These are phyloP conservation scores for Tethea ocularis DNA, from an alignment of 2,888 invertebrate species.

Conservation along the genomic window DNA sequence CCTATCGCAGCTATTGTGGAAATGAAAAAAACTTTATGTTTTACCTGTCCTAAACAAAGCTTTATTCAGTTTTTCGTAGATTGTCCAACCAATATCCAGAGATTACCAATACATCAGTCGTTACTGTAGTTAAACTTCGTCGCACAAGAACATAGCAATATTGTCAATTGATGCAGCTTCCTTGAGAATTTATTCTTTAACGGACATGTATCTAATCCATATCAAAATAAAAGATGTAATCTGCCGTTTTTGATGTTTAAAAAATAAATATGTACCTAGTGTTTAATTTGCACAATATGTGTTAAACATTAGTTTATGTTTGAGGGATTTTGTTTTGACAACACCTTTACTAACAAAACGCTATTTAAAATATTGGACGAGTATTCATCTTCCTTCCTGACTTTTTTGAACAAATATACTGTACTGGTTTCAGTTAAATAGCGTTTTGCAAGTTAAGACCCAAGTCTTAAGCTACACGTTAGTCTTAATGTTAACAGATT, in stretches of 20 bases:
- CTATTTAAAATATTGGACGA: neutral
- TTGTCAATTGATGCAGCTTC: neutral
- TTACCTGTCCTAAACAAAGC: neutral
- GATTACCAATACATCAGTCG: neutral
- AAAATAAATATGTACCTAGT: no score
- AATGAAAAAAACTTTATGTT: neutral
- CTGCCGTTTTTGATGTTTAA: no score
- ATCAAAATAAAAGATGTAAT: no score
- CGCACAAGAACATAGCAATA: neutral
- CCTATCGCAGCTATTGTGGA: neutral
- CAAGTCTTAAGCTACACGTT: neutral
- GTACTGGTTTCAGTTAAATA: neutral
- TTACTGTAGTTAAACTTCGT: neutral
- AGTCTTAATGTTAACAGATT: slow-evolving; percentile 25
- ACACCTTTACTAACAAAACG: neutral
- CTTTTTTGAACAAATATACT: neutral
- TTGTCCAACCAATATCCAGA: neutral
- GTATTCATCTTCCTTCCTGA: neutral
- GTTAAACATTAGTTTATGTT: neutral
- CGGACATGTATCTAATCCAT: neutral
- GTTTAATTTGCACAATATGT: neutral
- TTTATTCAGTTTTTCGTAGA: neutral
- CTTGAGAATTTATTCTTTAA: neutral
- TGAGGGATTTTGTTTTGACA: neutral
- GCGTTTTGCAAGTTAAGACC: neutral